Percentiles rank a stretch among this genome's conserved stretches.
phyloP scores from a whole-genome alignment of 2,888 invertebrate species.

The Elgonia sp. region DNA sequence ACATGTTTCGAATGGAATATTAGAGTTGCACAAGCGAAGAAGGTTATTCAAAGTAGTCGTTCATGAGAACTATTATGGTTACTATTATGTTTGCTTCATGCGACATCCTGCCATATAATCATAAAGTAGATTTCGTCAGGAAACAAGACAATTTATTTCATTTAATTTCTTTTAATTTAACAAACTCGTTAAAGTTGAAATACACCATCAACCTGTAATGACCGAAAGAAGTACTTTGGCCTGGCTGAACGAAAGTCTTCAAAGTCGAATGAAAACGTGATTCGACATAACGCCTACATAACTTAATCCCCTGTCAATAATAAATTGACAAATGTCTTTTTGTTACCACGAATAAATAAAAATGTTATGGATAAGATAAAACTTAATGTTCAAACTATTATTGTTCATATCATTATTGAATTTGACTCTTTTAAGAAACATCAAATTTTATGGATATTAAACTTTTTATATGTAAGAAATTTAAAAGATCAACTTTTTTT shows the following conservation, averaged over 20 bases:
- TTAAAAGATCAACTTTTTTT: too few species aligned
- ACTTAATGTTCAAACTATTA: too few species aligned
- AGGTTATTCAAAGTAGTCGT: conserved; percentile 30
- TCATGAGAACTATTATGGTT: conserved; percentile 20
- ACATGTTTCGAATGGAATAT: background rate
- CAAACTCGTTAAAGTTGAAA: conserved; percentile 60
- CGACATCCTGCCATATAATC: conserved; percentile 20
- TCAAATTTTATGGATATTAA: too few species aligned
- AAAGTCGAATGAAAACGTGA: conserved; percentile 47
- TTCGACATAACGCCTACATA: conserved; percentile 36
- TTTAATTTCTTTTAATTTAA: conserved; percentile 62
- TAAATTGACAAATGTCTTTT: background rate
- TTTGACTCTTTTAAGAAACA: too few species aligned
- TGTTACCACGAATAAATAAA: too few species aligned
- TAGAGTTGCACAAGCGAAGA: background rate
- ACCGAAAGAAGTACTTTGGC: conserved; percentile 44
- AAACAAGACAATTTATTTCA: conserved; percentile 57
- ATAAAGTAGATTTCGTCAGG: conserved; percentile 38
- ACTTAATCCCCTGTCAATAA: conserved; percentile 14
- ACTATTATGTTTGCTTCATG: conserved; percentile 41
- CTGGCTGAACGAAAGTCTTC: conserved; percentile 21
- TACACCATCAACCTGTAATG: conserved; percentile 55
- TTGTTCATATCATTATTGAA: too few species aligned
- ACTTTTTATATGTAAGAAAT: too few species aligned
- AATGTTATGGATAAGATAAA: too few species aligned